phyloP scores from a whole-genome alignment of 2,888 invertebrate genomes.

The Drosophila prostipennis region DNA sequence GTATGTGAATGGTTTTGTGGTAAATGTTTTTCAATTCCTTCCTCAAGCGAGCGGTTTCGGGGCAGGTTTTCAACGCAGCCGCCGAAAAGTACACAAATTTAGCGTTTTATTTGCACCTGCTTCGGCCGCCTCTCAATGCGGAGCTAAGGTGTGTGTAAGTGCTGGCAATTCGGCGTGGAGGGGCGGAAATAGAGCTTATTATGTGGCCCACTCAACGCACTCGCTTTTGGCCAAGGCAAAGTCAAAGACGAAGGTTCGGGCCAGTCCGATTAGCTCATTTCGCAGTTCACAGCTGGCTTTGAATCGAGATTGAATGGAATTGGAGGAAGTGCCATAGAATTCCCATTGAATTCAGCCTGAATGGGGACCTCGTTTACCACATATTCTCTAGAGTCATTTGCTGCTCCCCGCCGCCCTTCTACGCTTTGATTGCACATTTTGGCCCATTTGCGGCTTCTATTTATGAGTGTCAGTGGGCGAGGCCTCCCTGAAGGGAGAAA shows the following conservation, averaged over 20 bases:
- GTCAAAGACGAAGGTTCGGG: conserved; percentile 21
- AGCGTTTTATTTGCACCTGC: conserved; percentile 77
- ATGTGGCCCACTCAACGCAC: conserved; percentile 38
- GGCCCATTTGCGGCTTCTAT: conserved; percentile 48
- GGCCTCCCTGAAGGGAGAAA: background rate
- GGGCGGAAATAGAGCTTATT: conserved; percentile 76
- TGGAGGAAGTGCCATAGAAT: conserved; percentile 62
- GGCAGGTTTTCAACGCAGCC: conserved; percentile 44
- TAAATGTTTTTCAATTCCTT: conserved; percentile 79
- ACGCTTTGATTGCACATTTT: conserved; percentile 22
- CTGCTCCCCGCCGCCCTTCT: conserved; percentile 15
- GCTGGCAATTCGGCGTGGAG: conserved; percentile 63
- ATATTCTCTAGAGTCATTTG: conserved; percentile 63
- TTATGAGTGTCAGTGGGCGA: conserved; percentile 28
- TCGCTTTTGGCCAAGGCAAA: conserved; percentile 58
- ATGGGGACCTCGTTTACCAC: conserved; percentile 67
- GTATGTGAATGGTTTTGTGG: conserved; percentile 60
- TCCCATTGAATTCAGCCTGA: conserved; percentile 56
- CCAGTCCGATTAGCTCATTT: conserved; percentile 44
- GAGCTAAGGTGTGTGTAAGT: conserved; percentile 48
- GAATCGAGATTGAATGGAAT: conserved; percentile 45
- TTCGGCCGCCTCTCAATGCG: conserved; percentile 42
- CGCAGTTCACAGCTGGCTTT: conserved; percentile 43
- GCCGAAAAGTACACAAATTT: conserved; percentile 75
- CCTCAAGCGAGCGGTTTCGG: conserved; percentile 9